A percentile compares a stretch with the other conserved stretches of the same genome.
These are phyloP conservation scores for Eriocheir sinensis DNA, from an alignment of 1,140 invertebrate genomes.

Conservation along the genomic window DNA sequence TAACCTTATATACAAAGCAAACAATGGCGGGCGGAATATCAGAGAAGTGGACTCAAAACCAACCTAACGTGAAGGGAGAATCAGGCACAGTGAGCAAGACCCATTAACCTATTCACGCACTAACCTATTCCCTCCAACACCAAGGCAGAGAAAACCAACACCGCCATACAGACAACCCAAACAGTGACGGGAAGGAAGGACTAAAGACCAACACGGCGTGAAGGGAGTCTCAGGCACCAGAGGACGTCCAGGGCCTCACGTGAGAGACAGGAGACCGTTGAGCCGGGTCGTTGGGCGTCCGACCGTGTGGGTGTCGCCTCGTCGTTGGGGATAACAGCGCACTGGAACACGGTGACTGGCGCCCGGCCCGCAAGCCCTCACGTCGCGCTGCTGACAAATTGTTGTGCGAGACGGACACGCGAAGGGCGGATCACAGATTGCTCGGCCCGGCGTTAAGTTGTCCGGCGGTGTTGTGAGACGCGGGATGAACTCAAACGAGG, in stretches of 20 bases:
- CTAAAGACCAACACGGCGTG: neutral
- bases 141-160: neutral
- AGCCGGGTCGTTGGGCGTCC: neutral
- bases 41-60: too few relatives aligned
- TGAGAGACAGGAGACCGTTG: neutral
- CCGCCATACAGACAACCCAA: neutral
- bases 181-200: neutral
- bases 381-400: conserved; percentile 9
- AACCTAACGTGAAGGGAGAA: too few relatives aligned
- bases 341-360: neutral
- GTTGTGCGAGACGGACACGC: neutral
- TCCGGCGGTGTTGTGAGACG: neutral
- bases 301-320: neutral
- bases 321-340: neutral
- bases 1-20: too few relatives aligned
- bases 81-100: too few relatives aligned
- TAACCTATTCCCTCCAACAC: too few relatives aligned
- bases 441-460: neutral
- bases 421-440: neutral
- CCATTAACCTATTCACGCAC: too few relatives aligned
- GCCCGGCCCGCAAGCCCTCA: neutral
- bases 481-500: too few relatives aligned
- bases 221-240: neutral
- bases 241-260: neutral
- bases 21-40: too few relatives aligned